Evolutionary conservation across 2,888 invertebrate species (phyloP), one percentile per base, ranked within the genome.

Genomic region (Pristionchus arcanus): DNA sequence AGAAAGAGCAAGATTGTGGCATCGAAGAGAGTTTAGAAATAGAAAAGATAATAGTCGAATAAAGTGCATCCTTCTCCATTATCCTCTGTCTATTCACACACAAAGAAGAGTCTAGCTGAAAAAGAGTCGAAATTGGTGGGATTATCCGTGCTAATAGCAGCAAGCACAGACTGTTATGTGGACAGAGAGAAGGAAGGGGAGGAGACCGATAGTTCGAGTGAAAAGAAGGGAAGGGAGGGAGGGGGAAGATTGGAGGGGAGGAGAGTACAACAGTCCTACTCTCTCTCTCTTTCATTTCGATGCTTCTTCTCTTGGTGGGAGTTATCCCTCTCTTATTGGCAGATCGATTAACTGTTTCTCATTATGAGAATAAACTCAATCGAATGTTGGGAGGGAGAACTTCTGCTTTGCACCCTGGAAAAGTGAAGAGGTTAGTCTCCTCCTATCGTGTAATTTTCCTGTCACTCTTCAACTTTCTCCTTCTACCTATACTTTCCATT

Each of bases 1-100:
- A 88, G 88, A 55, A 88, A 55, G 55, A 77, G 88, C 74, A 88
- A 74, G 77, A 88, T 88, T 74, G 88, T 77, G 21, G 74, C 71
- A 31, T 42, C 31, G 42, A 77, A 53, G 55, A 49, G 71, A 88
- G 55, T 88, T 34, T 77, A 66, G 68, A 84, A 63, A 28, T 37
- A 66, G 74, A 63, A 16, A 66, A 86, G 68, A 59, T 31, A 87
- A 37, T 7, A 37, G n/a, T 42, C 19, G 81, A 81, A 81, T 81
- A 81, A 81, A 81, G 81, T 63, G 16, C 37, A 49, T 28, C 34
- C 11, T 3, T 25, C 42, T 42, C 42, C 49, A 81, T 81, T 42
- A 81, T 81, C 49, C 49, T 0, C n/a, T n/a, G 81, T 84, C 25
- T 15, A 59, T 28, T 59, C 34, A n/a, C 55, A 84, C 59, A 25